A percentile compares a stretch with the other conserved stretches of the same genome.
Conservation (phyloP, 2,797 vertebrate species). For the Dromococcyx pavoninus region DNA sequence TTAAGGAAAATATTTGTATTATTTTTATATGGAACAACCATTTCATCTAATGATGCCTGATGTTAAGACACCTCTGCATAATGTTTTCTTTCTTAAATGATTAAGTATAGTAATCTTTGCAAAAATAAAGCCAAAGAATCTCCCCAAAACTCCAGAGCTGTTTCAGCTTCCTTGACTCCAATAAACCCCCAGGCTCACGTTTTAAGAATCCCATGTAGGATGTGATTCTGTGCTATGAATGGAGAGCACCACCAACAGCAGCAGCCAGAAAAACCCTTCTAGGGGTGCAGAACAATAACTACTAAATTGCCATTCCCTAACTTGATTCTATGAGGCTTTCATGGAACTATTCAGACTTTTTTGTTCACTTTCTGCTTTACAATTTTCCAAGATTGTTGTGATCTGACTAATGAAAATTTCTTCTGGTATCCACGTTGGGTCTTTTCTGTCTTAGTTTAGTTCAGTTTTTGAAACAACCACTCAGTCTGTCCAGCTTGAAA, state of each 20-base stretch:
- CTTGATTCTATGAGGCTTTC: background rate
- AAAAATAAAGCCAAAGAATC: background rate
- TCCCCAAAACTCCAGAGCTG: background rate
- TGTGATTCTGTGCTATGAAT: background rate
- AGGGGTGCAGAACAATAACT: background rate
- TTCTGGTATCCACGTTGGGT: background rate
- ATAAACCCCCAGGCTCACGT: background rate
- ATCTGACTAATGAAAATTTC: background rate
- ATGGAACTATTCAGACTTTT: background rate
- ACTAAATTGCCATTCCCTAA: background rate
- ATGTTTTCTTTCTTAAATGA: background rate
- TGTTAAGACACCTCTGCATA: background rate
- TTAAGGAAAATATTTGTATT: background rate
- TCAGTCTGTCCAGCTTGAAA: background rate
- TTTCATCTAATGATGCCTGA: background rate
- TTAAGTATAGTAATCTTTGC: background rate
- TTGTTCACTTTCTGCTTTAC: background rate
- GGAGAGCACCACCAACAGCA: background rate
- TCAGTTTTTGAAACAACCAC: background rate
- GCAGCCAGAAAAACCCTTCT: background rate
- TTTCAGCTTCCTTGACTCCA: background rate
- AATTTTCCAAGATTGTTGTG: background rate
- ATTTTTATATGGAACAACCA: background rate
- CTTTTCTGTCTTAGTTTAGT: background rate
- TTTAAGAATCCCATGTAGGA: background rate